phyloP scores from a whole-genome alignment of 2,888 invertebrate genomes.

The Oithona nana region DNA sequence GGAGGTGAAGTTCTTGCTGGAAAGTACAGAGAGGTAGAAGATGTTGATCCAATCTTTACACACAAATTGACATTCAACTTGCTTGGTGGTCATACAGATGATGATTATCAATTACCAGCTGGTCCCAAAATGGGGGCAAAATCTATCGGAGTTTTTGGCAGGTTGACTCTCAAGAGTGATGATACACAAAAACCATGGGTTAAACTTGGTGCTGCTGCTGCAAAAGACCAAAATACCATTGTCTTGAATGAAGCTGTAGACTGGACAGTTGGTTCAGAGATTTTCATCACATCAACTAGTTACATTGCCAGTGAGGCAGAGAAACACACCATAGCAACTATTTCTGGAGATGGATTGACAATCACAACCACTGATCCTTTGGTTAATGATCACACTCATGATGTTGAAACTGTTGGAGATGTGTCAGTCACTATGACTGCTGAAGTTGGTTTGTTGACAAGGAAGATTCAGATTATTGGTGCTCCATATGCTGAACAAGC shows the following conservation, averaged over 20 bases:
- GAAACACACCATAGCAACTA: conserved; percentile 6
- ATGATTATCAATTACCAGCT: conserved; percentile 17
- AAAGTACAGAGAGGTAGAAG: neutral
- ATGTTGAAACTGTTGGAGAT: neutral
- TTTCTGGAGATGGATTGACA: conserved; percentile 3
- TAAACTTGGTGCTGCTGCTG: conserved; percentile 9
- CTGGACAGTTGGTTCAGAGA: conserved; percentile 11
- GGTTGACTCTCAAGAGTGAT: neutral
- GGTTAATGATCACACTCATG: neutral
- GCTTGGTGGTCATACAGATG: conserved; percentile 17
- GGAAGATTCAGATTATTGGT: conserved; percentile 21
- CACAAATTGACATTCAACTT: neutral
- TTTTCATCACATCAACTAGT: conserved; percentile 18
- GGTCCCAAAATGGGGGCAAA: conserved; percentile 20
- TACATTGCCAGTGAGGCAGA: conserved; percentile 17
- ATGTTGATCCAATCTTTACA: neutral
- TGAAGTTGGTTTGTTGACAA: conserved; percentile 20
- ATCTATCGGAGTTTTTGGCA: conserved; percentile 18
- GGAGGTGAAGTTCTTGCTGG: neutral
- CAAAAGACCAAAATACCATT: conserved; percentile 6
- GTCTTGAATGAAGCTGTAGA: conserved; percentile 13
- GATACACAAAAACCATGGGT: conserved; percentile 9
- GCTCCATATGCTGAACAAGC: conserved; percentile 15
- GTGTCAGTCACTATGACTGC: conserved; percentile 19
- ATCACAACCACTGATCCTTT: conserved; percentile 14